Percentiles rank a stretch among this genome's conserved stretches.
phyloP scores from a whole-genome alignment of 2,797 vertebrate genomes.

The Tamandua tetradactyla region DNA sequence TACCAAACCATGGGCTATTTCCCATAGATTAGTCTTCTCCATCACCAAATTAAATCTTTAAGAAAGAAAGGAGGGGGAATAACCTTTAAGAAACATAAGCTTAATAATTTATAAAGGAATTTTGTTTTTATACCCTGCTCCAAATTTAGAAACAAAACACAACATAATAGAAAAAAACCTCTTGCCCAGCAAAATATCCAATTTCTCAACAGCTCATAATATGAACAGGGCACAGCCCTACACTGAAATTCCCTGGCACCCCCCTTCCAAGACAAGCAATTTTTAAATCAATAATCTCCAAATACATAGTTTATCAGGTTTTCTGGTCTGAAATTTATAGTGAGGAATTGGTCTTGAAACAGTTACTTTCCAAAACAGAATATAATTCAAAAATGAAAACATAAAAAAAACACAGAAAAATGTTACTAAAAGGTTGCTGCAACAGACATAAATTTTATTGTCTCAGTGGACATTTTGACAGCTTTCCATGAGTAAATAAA shows the following conservation, averaged over 20 bases:
- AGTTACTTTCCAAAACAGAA: slow-evolving; percentile 39
- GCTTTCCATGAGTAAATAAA: slow-evolving; percentile 10
- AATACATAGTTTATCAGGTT: background rate
- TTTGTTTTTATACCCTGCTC: slow-evolving; percentile 14
- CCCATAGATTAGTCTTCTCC: background rate
- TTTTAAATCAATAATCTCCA: slow-evolving; percentile 45
- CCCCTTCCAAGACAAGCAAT: slow-evolving; percentile 17
- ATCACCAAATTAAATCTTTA: background rate
- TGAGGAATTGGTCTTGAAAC: slow-evolving; percentile 1
- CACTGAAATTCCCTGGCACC: background rate
- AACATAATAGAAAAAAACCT: too few species aligned
- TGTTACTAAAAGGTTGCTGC: slow-evolving; percentile 30
- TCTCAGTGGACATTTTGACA: slow-evolving; percentile 43
- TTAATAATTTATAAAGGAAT: background rate
- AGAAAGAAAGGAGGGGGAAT: background rate
- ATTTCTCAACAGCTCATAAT: background rate
- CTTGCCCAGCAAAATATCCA: background rate
- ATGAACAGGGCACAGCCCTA: background rate
- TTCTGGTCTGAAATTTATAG: slow-evolving; percentile 9
- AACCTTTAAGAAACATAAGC: background rate
- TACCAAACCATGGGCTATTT: background rate
- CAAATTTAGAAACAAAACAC: background rate
- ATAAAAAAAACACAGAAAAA: slow-evolving; percentile 43
- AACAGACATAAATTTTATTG: slow-evolving; percentile 30
- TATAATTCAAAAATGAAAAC: slow-evolving; percentile 37